These are phyloP conservation scores for Stenoptilia bipunctidactyla DNA, from an alignment of 2,888 invertebrate species.

Conservation along the genomic window DNA sequence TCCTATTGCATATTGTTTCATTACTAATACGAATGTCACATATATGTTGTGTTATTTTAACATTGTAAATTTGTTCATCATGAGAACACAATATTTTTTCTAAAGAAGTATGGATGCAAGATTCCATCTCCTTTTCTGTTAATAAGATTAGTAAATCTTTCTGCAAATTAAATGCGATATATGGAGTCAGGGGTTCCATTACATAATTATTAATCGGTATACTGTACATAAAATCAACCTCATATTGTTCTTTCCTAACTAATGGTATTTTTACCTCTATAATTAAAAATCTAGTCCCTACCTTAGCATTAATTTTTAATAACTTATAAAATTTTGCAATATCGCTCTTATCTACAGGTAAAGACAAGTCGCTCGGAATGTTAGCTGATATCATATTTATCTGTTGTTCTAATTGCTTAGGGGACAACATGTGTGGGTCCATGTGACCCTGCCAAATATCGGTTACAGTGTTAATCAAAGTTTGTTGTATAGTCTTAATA, in stretches of 20 bases:
- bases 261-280: slow-evolving; percentile 9
- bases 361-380: slow-evolving; percentile 3
- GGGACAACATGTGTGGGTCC: slow-evolving; percentile 4
- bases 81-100: neutral
- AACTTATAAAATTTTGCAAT: slow-evolving; percentile 6
- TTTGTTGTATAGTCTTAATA: slow-evolving; percentile 4
- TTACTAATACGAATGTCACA: neutral
- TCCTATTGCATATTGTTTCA: neutral
- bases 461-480: slow-evolving; percentile 4
- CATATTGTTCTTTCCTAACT: slow-evolving; percentile 4
- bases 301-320: slow-evolving; percentile 3
- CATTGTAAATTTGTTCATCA: neutral
- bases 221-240: slow-evolving; percentile 1
- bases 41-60: neutral
- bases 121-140: neutral
- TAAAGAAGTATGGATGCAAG: neutral
- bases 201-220: neutral
- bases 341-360: slow-evolving; percentile 5
- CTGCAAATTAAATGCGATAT: neutral
- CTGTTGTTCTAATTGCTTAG: slow-evolving; percentile 4
- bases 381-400: slow-evolving; percentile 3
- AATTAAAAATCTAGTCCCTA: slow-evolving; percentile 4
- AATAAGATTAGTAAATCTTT: neutral
- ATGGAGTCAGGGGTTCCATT: neutral
- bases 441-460: slow-evolving; percentile 3